These are phyloP conservation scores for Digitonthophagus gazella DNA, from an alignment of 2,888 invertebrate species.

Conservation along the genomic window DNA sequence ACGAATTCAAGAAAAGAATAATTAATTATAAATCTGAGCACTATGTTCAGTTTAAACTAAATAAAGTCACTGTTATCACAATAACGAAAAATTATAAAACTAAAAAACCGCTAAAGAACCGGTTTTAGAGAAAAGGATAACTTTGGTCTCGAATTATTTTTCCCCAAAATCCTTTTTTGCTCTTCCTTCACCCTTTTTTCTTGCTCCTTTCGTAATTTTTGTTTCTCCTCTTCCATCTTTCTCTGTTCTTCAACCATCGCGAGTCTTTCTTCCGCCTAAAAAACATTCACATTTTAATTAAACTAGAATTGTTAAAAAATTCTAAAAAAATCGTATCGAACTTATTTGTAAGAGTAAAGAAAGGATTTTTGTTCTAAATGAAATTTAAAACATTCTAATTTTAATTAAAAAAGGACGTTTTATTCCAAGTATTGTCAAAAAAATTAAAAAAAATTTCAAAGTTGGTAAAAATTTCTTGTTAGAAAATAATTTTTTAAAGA, in stretches of 20 bases:
- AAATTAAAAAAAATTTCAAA: too few species aligned
- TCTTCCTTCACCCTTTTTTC: conserved; percentile 90
- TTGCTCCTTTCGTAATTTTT: conserved; percentile 89
- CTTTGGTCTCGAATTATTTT: conserved; percentile 95
- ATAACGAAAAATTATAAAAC: conserved; percentile 7
- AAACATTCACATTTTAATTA: neutral
- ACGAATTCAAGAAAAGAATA: neutral
- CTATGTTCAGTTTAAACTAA: neutral
- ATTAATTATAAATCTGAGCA: neutral
- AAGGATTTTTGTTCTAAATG: too few species aligned
- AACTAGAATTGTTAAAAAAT: too few species aligned
- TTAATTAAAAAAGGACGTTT: too few species aligned
- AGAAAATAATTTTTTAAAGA: too few species aligned
- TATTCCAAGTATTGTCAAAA: too few species aligned
- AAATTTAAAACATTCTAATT: too few species aligned
- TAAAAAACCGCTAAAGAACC: conserved; percentile 53
- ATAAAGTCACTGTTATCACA: conserved; percentile 9
- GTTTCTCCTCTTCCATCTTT: conserved; percentile 92
- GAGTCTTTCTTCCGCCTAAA: conserved; percentile 92
- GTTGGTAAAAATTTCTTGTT: too few species aligned
- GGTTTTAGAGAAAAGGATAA: conserved; percentile 88
- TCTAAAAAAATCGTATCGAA: too few species aligned
- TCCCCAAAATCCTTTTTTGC: conserved; percentile 95
- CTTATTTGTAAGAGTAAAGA: too few species aligned
- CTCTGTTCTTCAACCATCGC: conserved; percentile 97